These are phyloP conservation scores for Oscheius sp. DNA, from an alignment of 2,888 invertebrate species.

Conservation along the genomic window DNA sequence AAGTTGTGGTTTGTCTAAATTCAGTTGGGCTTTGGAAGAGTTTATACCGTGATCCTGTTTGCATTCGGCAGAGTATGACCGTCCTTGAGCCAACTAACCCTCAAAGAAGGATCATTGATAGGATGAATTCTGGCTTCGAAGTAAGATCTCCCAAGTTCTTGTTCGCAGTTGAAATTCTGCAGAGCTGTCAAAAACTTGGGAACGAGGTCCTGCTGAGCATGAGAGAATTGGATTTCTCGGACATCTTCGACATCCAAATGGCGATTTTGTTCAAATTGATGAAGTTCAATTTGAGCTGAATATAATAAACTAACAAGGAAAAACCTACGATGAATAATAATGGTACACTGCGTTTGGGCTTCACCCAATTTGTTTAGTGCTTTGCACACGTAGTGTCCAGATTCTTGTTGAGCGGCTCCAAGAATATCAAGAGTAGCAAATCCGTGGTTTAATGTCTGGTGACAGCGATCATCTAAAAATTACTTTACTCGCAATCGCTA, in stretches of 20 bases:
- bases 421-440: conserved; percentile 91
- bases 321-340: conserved; percentile 61
- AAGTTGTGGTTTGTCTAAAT: conserved; percentile 66
- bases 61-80: conserved; percentile 73
- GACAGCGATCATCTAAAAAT: conserved; percentile 55
- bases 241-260: conserved; percentile 66
- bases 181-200: conserved; percentile 59
- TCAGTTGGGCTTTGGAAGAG: not conserved
- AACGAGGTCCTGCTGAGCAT: conserved; percentile 44
- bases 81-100: conserved; percentile 70
- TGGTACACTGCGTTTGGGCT: conserved; percentile 80
- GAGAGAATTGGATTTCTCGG: conserved; percentile 61
- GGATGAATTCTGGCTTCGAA: conserved; percentile 93
- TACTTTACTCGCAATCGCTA: not conserved
- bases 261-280: conserved; percentile 48
- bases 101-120: conserved; percentile 89
- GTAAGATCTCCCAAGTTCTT: conserved; percentile 83
- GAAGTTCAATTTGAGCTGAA: conserved; percentile 46
- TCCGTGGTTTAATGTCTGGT: conserved; percentile 82
- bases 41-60: conserved; percentile 65
- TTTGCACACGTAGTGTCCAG: conserved; percentile 92
- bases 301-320: too few species aligned
- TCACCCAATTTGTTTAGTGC: conserved; percentile 94
- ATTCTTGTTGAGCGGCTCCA: conserved; percentile 77
- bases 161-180: conserved; percentile 61